Percentiles rank a stretch among this genome's conserved stretches.
These are phyloP conservation scores for Leucopsar rothschildi DNA, from an alignment of 2,113 vertebrate species.

Conservation along the genomic window DNA sequence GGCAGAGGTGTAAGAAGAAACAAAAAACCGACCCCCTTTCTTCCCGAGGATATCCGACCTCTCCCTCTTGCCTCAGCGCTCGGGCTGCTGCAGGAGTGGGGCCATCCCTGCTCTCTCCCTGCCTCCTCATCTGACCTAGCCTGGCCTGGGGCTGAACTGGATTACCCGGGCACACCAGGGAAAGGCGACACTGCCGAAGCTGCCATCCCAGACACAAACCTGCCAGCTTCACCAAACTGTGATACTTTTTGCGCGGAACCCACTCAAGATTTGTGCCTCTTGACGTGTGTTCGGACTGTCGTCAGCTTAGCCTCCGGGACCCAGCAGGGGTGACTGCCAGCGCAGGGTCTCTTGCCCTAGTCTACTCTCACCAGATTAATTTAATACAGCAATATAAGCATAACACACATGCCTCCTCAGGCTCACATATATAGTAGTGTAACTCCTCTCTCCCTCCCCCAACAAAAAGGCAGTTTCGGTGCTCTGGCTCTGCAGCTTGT, in stretches of 20 bases:
- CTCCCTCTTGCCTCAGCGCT: neutral
- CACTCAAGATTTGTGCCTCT: neutral
- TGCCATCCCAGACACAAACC: too few relatives aligned
- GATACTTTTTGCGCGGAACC: neutral
- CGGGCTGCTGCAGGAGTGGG: neutral
- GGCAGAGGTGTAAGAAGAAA: neutral
- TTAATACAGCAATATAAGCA: neutral
- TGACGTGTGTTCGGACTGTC: fast-evolving
- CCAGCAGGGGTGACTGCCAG: neutral
- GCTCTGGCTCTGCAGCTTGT: neutral
- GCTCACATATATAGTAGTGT: neutral
- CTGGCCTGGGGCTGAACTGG: neutral
- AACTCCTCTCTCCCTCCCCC: neutral
- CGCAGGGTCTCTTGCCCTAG: fast-evolving
- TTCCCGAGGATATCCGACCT: neutral
- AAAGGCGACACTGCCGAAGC: neutral
- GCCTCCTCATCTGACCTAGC: neutral
- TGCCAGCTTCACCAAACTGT: neutral
- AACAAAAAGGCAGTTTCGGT: neutral
- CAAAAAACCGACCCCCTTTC: neutral
- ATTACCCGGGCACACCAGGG: neutral
- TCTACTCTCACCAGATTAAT: neutral
- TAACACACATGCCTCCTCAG: too few relatives aligned
- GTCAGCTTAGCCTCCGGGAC: fast-evolving
- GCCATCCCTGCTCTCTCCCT: neutral